A percentile compares a stretch with the other conserved stretches of the same genome.
Conservation (phyloP, 1,140 invertebrate genomes). For the Sycobia sp. region DNA sequence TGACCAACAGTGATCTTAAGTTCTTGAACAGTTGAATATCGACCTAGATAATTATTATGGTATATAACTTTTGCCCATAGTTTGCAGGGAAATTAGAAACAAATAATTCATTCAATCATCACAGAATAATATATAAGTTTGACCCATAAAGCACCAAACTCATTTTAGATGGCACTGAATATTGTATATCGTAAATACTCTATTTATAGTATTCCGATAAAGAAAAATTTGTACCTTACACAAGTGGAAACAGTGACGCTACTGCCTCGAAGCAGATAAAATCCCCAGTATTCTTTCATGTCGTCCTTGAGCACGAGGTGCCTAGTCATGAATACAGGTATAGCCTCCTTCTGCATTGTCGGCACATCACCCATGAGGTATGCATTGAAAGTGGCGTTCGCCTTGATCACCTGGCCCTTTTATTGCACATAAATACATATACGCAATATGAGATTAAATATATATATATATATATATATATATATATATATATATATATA, state of each 20-base stretch:
- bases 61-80: no score
- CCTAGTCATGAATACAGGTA: constrained; percentile 71
- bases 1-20: no score
- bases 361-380: constrained; percentile 71
- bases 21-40: no score
- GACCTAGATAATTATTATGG: no score
- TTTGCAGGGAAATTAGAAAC: no score
- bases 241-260: constrained; percentile 76
- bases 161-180: no score
- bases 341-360: constrained; percentile 60
- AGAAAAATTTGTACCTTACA: constrained; percentile 64
- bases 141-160: no score
- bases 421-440: no score
- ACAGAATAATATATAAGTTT: no score
- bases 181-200: no score
- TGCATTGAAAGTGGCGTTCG: constrained; percentile 78
- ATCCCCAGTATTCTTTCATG: constrained; percentile 84
- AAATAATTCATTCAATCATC: no score
- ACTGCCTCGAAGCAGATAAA: constrained; percentile 77
- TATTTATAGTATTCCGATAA: neutral
- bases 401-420: constrained; percentile 71
- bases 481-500: neutral
- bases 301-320: constrained; percentile 75
- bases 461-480: neutral
- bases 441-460: neutral